Base-by-base conservation (phyloP, 1,140 invertebrate genomes). In the Drosophila dunni region DNA sequence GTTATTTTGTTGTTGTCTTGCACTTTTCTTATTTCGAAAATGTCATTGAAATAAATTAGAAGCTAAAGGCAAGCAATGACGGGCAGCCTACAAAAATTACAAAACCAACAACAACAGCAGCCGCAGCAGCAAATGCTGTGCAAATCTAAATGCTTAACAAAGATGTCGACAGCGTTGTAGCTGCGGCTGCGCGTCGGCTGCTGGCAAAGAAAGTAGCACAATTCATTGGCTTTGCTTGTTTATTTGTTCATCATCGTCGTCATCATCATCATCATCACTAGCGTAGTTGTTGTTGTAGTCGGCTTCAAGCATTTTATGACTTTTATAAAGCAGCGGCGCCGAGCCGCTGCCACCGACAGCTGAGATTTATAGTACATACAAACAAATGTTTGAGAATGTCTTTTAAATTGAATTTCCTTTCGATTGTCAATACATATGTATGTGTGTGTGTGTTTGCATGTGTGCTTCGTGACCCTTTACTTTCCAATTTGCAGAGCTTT, bases 21-120 rank as follows among this genome's bases (percentile, higher is more conserved):
- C 58, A 72, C 44, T 58, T 75, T 38, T 50, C 60, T 74, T 85
- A 66, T 75, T 73, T 79, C 40, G 44, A 42, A 88, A 81, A 75
- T 86, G 83, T 86, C 83, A 86, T 86, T 86, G 79, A 88, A 88
- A 86, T 88, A 79, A 86, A 86, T 82, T 88, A 88, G 79, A 88
- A 86, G 83, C 61, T 57, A 64, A 74, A 74, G 56, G 60, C 56
- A 62, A 53, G n/a, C 42, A 56, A 69, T 53, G 54, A 50, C 24
- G n/a, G 17, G 57, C 50, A 54, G 56, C 54, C 50, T 24, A 74
- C 64, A 65, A 62, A 50, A 69, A 76, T 79, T 61, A 84, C 77
- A 84, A 84, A 84, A 73, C 57, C 73, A 64, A 70, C 74, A 45
- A 29, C 10, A 61, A 20, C 56, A 40, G 13, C 60, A 63, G 71